A percentile compares a stretch with the other conserved stretches of the same genome.
Evolutionary conservation across 2,888 invertebrate species (phyloP).

Genomic region (Pammene aurita): DNA sequence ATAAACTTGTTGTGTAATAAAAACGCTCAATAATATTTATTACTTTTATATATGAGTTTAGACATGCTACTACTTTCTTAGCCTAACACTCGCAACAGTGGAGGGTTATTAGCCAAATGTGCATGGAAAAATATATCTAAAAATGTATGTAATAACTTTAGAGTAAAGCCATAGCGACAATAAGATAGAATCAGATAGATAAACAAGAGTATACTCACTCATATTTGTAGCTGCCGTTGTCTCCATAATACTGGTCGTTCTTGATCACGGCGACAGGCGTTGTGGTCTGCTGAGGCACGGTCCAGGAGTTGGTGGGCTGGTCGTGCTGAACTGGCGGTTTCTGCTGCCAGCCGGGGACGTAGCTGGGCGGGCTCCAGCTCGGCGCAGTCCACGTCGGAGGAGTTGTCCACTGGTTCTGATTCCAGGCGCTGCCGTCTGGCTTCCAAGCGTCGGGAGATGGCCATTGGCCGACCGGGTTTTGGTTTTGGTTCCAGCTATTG

Average conservation of each 20-base stretch:
- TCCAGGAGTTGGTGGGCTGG: slow-evolving; percentile 38
- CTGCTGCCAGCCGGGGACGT: slow-evolving; percentile 32
- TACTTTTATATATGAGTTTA: too few relatives aligned
- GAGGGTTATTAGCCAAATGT: too few relatives aligned
- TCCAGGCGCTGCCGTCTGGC: slow-evolving; percentile 46
- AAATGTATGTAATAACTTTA: too few relatives aligned
- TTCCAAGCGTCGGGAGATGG: slow-evolving; percentile 45
- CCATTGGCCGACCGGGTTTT: slow-evolving; percentile 42
- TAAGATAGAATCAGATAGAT: too few relatives aligned
- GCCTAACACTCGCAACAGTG: too few relatives aligned
- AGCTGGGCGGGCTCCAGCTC: slow-evolving; percentile 19
- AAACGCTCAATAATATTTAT: too few relatives aligned
- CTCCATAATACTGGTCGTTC: slow-evolving; percentile 71
- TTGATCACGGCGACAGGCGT: slow-evolving; percentile 71
- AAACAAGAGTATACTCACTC: slow-evolving; percentile 77
- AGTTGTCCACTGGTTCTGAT: slow-evolving; percentile 28
- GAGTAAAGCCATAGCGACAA: too few relatives aligned
- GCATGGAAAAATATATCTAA: too few relatives aligned
- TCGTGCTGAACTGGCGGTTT: slow-evolving; percentile 27
- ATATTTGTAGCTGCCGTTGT: slow-evolving; percentile 80
- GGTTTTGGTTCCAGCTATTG: slow-evolving; percentile 12
- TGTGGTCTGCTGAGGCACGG: slow-evolving; percentile 53
- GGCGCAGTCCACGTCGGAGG: slow-evolving; percentile 21
- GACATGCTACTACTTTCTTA: too few relatives aligned
- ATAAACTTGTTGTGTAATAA: too few relatives aligned